Conservation (phyloP, 1,140 invertebrate species). For the Leptopilina clavipes region DNA sequence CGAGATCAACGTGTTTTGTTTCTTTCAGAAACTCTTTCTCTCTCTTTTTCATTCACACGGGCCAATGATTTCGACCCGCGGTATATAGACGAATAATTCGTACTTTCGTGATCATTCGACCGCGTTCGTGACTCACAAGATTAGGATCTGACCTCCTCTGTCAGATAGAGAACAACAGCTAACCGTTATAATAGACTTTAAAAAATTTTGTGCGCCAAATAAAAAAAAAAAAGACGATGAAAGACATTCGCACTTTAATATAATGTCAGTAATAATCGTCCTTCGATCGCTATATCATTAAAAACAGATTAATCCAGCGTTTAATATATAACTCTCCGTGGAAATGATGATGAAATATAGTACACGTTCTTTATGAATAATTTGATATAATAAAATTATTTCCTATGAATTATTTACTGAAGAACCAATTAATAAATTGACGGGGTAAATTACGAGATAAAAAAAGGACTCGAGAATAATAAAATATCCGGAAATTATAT, state of each 20-base stretch:
- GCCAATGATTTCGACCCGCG: conserved; percentile 42
- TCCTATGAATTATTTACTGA: no score
- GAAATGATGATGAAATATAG: no score
- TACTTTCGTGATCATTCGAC: conserved; percentile 54
- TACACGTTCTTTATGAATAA: no score
- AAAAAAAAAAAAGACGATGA: conserved; percentile 35
- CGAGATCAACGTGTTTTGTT: no score
- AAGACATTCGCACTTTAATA: conserved; percentile 41
- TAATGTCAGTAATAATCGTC: conserved; percentile 7
- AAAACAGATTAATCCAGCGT: background rate
- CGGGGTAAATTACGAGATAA: no score
- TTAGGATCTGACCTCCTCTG: conserved; percentile 59
- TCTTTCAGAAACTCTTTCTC: no score
- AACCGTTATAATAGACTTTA: conserved; percentile 47
- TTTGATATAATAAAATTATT: no score
- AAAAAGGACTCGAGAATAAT: no score
- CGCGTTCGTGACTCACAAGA: conserved; percentile 58
- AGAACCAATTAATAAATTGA: no score
- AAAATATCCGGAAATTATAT: no score
- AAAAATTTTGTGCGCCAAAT: conserved; percentile 35
- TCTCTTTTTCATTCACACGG: background rate
- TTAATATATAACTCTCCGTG: no score
- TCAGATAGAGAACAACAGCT: conserved; percentile 51
- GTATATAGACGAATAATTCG: conserved; percentile 51
- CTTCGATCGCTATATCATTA: background rate